Evolutionary conservation across 2,113 vertebrate genomes (phyloP), one percentile per base, ranked within the genome.

Genomic region (Callithrix jacchus): DNA sequence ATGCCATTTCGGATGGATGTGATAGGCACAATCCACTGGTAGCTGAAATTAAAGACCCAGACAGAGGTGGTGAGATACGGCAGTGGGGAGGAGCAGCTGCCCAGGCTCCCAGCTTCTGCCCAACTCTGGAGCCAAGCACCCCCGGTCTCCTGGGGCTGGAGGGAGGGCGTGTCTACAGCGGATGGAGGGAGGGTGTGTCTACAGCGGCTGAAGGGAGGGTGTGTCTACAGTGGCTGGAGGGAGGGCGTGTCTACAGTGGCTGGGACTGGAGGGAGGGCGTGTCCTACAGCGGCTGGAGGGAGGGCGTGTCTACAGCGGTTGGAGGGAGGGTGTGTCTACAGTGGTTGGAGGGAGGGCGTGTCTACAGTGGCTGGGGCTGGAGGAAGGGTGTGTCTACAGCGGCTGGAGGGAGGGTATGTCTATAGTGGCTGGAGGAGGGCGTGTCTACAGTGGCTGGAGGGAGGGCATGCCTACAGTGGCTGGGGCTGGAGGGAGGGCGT

Each of bases 11-110:
- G 99, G 97, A 95, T 96, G 98, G 98, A 99, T 0, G 96, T 98
- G 92, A 99, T 97, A 20, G 99, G 99, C 30, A 99, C 88, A 0
- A 98, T 99, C 99, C 99, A 99, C 80, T 76, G 47, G 96, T 99
- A 99, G 49, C 99, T 99, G 98, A 32, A 96, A 74, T 5, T 2
- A 0, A 92, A 92, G 70, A 91, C 17, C 68, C 40, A 12, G 40
- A 76, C 40, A 12, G 40, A 76, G n/a, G 17, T 1, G 13, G 12
- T 82, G 27, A 77, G 94, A 37, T 47, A 1, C 0, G 3, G 70
- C 35, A 4, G 73, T 45, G 2, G 45, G 0, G 0, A 47, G 37
- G 8, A 17, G 71, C 56, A 40, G 30, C 37, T 52, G 25, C n/a
- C 79, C 16, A 3, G 35, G 30, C 25, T 4, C 88, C 81, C 74